Conservation (phyloP, 2,888 invertebrate species). For the Sinhomidia bicolor region DNA sequence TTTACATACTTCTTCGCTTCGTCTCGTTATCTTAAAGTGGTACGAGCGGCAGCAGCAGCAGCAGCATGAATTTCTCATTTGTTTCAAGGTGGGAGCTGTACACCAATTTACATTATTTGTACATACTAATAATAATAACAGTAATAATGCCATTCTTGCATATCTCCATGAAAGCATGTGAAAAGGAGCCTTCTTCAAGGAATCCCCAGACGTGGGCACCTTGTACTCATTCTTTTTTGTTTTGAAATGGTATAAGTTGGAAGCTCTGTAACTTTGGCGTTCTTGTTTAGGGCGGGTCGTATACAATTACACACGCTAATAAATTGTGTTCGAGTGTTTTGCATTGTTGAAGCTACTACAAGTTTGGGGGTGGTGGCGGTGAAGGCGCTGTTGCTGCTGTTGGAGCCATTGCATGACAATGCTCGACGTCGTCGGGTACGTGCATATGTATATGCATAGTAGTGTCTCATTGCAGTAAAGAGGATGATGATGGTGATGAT, state of each 20-base stretch:
- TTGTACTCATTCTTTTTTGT: not conserved
- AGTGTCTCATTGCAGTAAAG: not conserved
- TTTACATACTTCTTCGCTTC: too few species aligned
- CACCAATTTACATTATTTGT: slow-evolving; percentile 56
- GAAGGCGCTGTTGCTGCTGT: not conserved
- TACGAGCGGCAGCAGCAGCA: too few species aligned
- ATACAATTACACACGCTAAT: slow-evolving; percentile 40
- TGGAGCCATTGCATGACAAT: not conserved
- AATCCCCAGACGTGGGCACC: not conserved
- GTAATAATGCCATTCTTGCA: slow-evolving; percentile 14
- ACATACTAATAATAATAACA: not conserved
- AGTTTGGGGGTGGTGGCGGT: slow-evolving; percentile 27
- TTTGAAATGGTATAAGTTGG: not conserved
- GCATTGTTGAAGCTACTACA: slow-evolving; percentile 39
- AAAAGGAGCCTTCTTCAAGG: not conserved
- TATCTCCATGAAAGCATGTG: not conserved
- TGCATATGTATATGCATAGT: too few species aligned
- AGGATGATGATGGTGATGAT: too few species aligned
- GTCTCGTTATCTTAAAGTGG: too few species aligned
- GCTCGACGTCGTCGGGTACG: not conserved
- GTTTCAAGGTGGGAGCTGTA: slow-evolving; percentile 59
- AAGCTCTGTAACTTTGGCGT: slow-evolving; percentile 25
- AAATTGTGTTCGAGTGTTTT: slow-evolving; percentile 59
- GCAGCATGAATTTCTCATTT: slow-evolving; percentile 57
- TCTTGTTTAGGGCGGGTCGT: slow-evolving; percentile 61